Conservation (phyloP, 2,797 vertebrate genomes). For the Enoplosus armatus region DNA sequence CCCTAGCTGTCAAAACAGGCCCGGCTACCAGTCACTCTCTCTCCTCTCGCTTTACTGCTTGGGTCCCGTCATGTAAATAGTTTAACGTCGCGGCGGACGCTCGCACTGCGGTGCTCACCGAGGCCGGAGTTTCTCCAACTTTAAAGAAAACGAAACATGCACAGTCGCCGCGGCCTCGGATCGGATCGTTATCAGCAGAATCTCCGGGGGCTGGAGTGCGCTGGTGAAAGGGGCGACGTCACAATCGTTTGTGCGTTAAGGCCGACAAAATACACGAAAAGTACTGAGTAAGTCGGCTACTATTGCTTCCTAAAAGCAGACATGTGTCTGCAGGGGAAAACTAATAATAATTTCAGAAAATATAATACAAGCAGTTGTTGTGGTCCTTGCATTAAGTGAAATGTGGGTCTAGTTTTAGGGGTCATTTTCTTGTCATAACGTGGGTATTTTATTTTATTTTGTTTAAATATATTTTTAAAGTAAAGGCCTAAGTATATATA, state of each 20-base stretch:
- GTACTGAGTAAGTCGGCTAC: too few relatives aligned
- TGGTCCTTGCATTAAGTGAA: too few relatives aligned
- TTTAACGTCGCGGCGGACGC: conserved; percentile 51
- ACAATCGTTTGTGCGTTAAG: too few relatives aligned
- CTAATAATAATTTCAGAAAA: too few relatives aligned
- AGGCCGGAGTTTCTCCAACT: conserved; percentile 23
- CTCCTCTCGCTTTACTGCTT: conserved; percentile 33
- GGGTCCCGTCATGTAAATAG: conserved; percentile 60
- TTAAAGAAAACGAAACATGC: too few relatives aligned
- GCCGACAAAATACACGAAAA: too few relatives aligned
- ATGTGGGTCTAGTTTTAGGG: not conserved
- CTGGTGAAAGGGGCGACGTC: too few relatives aligned
- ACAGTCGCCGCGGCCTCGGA: too few relatives aligned
- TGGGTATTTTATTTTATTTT: not conserved
- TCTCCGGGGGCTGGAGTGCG: too few relatives aligned
- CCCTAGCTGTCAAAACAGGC: conserved; percentile 48
- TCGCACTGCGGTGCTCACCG: conserved; percentile 25
- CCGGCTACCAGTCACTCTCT: conserved; percentile 34
- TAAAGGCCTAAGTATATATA: not conserved
- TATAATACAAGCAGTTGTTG: too few relatives aligned
- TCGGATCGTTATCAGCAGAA: too few relatives aligned
- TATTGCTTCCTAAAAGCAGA: not conserved
- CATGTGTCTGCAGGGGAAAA: too few relatives aligned
- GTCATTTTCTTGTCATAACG: not conserved
- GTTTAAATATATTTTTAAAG: not conserved